Evolutionary conservation across 2,113 vertebrate genomes (phyloP), one percentile per base, ranked within the genome.

Genomic region (Chloropsis cyanopogon): DNA sequence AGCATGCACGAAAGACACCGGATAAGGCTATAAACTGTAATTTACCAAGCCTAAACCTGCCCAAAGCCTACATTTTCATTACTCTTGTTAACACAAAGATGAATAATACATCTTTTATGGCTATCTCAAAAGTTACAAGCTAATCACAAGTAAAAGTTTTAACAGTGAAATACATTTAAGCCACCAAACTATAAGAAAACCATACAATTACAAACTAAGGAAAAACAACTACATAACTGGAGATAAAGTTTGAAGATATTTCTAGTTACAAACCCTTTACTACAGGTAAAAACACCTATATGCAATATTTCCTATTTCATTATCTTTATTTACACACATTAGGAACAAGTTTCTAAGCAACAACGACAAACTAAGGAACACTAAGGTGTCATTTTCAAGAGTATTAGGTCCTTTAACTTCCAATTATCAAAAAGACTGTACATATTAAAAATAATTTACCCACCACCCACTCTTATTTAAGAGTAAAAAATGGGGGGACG

Each of bases 31-130:
- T 28, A 65, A 86, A 93, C 68, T 49, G 57, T 47, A 83, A 90
- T 88, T 92, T 50, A 77, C 71, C 95, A 92, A 93, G 96, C 68
- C 82, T 80, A 83, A 90, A 86, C 75, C 63, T 90, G 82, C 71
- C 75, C 93, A 63, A 77, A 90, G 82, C 59, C 68, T 80, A 10
- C 28, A 25, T 73, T 83, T 80, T 76, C 84, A 77, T 64, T 42
- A 35, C 47, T 57, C 49, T 11, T 49, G 31, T 39, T 77, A 88
- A 54, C 24, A 50, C 14, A 12, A 24, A 73, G 80, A 63, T 49
- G 46, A 95, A 28, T 57, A 87, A 73, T 10, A 42, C 24, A 35
- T 70, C 22, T 78, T 77, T 82, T 14, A 71, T 11, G 47, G 49
- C 28, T 35, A 26, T 33, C 53, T 80, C 42, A 44, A 42, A 73